Evolutionary conservation across 2,797 vertebrate species (phyloP).

Genomic region (Lates japonicus): DNA sequence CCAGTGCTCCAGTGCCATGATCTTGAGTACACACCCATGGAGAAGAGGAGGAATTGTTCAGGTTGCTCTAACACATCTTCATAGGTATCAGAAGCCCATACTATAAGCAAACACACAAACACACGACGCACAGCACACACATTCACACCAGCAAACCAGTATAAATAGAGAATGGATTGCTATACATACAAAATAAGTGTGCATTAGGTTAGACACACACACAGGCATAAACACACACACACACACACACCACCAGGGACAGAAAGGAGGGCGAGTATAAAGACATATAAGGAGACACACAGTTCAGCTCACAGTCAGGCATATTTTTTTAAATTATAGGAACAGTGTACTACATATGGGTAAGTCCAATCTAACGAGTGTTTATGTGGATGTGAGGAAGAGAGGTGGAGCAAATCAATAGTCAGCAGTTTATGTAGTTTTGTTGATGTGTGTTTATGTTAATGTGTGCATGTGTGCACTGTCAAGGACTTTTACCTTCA

Average conservation of each 20-base stretch:
- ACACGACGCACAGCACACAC: conserved; percentile 42
- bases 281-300: conserved; percentile 40
- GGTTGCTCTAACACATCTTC: conserved; percentile 92
- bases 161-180: conserved; percentile 26
- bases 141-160: conserved; percentile 41
- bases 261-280: conserved; percentile 32
- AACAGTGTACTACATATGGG: conserved; percentile 12
- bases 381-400: not conserved
- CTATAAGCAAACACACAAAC: conserved; percentile 76
- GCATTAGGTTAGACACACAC: conserved; percentile 23
- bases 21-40: conserved; percentile 96
- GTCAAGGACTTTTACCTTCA: conserved; percentile 89
- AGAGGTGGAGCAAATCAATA: not conserved
- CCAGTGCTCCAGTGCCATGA: conserved; percentile 95
- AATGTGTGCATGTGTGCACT: not conserved
- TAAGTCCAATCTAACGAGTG: not conserved
- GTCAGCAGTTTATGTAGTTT: not conserved
- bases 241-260: conserved; percentile 28
- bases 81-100: conserved; percentile 88
- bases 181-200: conserved; percentile 18
- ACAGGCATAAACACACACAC: conserved; percentile 34
- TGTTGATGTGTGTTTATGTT: not conserved
- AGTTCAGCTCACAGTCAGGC: conserved; percentile 24
- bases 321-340: conserved; percentile 28
- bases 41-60: conserved; percentile 99